Evolutionary conservation across 2,888 invertebrate genomes (phyloP), one percentile per base, ranked within the genome.

Genomic region (Philonicus albiceps): DNA sequence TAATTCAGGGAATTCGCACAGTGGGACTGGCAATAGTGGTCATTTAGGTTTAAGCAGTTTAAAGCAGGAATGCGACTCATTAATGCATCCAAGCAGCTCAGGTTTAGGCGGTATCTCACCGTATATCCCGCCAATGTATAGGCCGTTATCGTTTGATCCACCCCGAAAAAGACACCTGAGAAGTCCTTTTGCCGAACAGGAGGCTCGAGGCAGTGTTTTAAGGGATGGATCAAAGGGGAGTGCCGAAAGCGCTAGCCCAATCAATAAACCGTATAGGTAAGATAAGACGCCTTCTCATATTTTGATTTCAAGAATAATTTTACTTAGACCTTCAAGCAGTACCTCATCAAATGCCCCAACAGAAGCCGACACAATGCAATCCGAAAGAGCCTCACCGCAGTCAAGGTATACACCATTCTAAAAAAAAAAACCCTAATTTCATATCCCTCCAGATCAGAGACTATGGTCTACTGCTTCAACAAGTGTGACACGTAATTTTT

Each of bases 131-230:
- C 93, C 90, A 90, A 92, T 92, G 89, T 93, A 92, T 90, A 92
- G 91, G 88, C 93, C 91, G 89, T 90, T 91, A 88, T 91, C 90
- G 40, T 93, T 92, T 87, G 93, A 93, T 88, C 91, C 93, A 87
- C 90, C 92, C 85, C 91, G 94, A 92, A 96, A 94, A 90, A 93
- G 94, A 89, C 93, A 93, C 88, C 92, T 94, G 89, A 93, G 93
- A 89, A 94, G 92, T 92, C 94, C 92, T n/a, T 92, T 91, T 88
- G 87, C 88, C 22, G 92, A 92, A 86, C 92, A 92, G 89, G 92
- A 92, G 87, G 91, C 93, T 87, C 93, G 95, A 89, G 95, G 95
- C 75, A 95, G 95, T 88, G 96, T 96, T 22, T 91, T 96, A 89
- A 93, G 95, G 87, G 95, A 95, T 90, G 92, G 92, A 81, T 92